A percentile compares a stretch with the other conserved stretches of the same genome.
These are phyloP conservation scores for Listronotus bonariensis DNA, from an alignment of 1,140 invertebrate species.

Conservation along the genomic window DNA sequence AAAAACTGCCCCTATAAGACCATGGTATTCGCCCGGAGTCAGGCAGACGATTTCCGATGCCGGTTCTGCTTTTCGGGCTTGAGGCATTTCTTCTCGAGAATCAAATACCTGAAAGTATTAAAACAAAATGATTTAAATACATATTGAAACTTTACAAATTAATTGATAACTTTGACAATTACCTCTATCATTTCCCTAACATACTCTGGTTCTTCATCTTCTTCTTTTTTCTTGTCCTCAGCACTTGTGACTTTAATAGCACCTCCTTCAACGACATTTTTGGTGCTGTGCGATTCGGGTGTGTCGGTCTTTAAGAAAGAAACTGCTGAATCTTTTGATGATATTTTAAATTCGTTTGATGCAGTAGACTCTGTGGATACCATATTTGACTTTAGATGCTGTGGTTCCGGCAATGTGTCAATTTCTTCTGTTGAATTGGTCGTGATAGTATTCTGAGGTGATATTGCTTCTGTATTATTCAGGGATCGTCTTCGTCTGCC, in stretches of 20 bases:
- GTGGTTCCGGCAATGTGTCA: constrained; percentile 2
- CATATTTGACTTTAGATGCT: background rate
- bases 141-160: constrained; percentile 1
- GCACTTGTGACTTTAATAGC: constrained; percentile 26
- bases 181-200: constrained; percentile 88
- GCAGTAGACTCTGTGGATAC: background rate
- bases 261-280: constrained; percentile 29
- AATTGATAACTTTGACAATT: too few relatives aligned
- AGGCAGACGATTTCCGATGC: constrained; percentile 72
- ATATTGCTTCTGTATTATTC: constrained; percentile 56
- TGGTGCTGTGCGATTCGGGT: constrained; percentile 17
- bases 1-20: constrained; percentile 72
- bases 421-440: too few relatives aligned
- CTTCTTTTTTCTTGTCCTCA: constrained; percentile 54
- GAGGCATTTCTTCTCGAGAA: constrained; percentile 72
- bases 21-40: constrained; percentile 75
- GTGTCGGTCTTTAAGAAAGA: constrained; percentile 17
- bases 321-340: constrained; percentile 29
- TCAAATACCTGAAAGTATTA: constrained; percentile 63
- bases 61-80: constrained; percentile 63
- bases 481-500: constrained; percentile 69
- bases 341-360: constrained; percentile 3
- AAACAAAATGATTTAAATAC: constrained; percentile 13
- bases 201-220: constrained; percentile 66
- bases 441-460: too few relatives aligned